These are phyloP conservation scores for Julus scanicus DNA, from an alignment of 2,888 invertebrate species.

Conservation along the genomic window DNA sequence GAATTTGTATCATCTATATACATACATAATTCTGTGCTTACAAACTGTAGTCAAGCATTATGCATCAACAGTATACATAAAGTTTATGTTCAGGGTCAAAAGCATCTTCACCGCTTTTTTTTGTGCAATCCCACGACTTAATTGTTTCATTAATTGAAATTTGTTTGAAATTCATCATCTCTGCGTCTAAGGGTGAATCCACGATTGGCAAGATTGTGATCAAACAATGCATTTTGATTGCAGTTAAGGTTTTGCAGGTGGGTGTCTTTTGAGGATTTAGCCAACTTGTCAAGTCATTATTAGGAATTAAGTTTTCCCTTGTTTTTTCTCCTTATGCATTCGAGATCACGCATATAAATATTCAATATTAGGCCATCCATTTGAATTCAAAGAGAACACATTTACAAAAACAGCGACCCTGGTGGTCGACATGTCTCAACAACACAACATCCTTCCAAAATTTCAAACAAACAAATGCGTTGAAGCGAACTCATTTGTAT, in stretches of 20 bases:
- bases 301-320: not conserved
- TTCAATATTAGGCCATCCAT: not conserved
- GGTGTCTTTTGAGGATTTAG: not conserved
- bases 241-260: not conserved
- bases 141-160: conserved; percentile 34
- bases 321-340: not conserved
- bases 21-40: no score
- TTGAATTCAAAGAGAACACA: no score
- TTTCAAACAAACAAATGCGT: no score
- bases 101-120: no score
- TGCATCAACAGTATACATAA: no score
- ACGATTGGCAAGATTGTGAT: conserved; percentile 14
- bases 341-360: not conserved
- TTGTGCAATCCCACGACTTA: not conserved
- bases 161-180: not conserved
- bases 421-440: no score
- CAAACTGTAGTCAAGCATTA: no score
- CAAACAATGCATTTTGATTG: conserved; percentile 25
- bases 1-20: no score
- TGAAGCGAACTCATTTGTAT: no score
- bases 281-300: conserved; percentile 36
- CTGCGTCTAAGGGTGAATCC: not conserved
- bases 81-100: no score
- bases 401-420: no score
- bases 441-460: no score